Evolutionary conservation across 2,113 vertebrate genomes (phyloP), one percentile per base, ranked within the genome.

Genomic region (Psilopsiagon aymara): DNA sequence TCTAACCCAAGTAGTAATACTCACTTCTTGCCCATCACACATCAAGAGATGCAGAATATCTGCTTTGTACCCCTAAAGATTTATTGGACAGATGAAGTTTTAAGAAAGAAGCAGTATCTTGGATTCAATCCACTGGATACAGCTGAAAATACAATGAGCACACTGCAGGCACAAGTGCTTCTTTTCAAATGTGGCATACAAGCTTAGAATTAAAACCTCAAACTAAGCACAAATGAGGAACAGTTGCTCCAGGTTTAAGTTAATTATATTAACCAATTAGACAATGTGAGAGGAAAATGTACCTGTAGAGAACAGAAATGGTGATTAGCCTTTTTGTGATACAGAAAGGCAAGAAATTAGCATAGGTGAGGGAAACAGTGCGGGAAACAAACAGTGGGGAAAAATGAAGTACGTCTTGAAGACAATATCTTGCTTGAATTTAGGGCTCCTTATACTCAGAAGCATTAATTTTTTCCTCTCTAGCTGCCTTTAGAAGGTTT

Each of bases 1-100:
- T 35, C 55, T 52, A 70, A 66, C 21, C 19, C n/a, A 27, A 31
- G 39, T 0, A 0, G 16, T 1, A 0, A 75, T 20, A 25, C 21
- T 18, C 1, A 0, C 46, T 77, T 43, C 23, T 67, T 7, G 1
- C 18, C 6, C 25, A 29, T 13, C 10, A 4, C 0, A 0, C 20
- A 2, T 10, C 7, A 25, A 49, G 35, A 75, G 6, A 12, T 16
- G 20, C 35, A 3, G 28, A 27, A n/a, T 53, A 35, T 66, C 39
- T 44, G 37, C 28, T 84, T 62, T 59, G 9, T 28, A 35, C 21
- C 39, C 28, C 59, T 4, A 7, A 67, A 67, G 60, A 67, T 86
- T 69, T 43, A 49, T 55, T 62, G 21, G 82, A 10, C 17, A 62
- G 55, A 31, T 44, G 21, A 66, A 41, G 49, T 53, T 60, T 70